Conservation (phyloP, 2,888 invertebrate species). For the Uloborus plumipes region DNA sequence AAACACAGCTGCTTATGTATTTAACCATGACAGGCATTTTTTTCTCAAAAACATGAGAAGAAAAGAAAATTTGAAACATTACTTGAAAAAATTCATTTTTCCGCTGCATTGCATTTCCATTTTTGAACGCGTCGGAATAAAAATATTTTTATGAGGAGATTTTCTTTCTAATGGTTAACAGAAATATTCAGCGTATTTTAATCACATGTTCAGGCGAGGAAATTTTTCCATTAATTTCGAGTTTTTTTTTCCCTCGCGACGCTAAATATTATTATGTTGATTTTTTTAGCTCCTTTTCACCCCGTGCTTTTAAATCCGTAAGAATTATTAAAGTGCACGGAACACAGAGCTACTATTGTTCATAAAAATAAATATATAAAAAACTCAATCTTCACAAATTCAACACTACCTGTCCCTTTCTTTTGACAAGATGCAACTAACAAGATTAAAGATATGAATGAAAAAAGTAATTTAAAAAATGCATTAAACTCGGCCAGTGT, state of each 20-base stretch:
- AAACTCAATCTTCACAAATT: conserved; percentile 18
- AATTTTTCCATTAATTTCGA: conserved; percentile 61
- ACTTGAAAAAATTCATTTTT: conserved; percentile 48
- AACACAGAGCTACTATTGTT: conserved; percentile 26
- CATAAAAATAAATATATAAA: conserved; percentile 34
- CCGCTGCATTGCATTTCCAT: conserved; percentile 59
- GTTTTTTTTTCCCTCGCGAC: conserved; percentile 36
- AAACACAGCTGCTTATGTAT: conserved; percentile 55
- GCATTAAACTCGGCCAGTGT: conserved; percentile 18
- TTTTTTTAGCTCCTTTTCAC: conserved; percentile 12
- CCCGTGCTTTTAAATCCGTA: conserved; percentile 40
- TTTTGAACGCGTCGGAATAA: conserved; percentile 41
- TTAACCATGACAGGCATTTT: conserved; percentile 47
- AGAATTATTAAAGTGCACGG: conserved; percentile 48
- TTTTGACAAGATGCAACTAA: conserved; percentile 49
- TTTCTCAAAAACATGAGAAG: background rate
- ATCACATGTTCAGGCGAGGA: conserved; percentile 45
- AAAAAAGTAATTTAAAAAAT: conserved; percentile 33
- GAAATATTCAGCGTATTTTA: conserved; percentile 57
- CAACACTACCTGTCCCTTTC: conserved; percentile 30
- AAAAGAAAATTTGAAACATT: conserved; percentile 26
- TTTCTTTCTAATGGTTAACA: conserved; percentile 57
- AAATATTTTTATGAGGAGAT: conserved; percentile 41
- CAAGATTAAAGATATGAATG: conserved; percentile 38
- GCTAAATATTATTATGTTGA: conserved; percentile 27